A percentile compares a stretch with the other conserved stretches of the same genome.
These are phyloP conservation scores for Anarsia innoxiella DNA, from an alignment of 2,888 invertebrate genomes.

Conservation along the genomic window DNA sequence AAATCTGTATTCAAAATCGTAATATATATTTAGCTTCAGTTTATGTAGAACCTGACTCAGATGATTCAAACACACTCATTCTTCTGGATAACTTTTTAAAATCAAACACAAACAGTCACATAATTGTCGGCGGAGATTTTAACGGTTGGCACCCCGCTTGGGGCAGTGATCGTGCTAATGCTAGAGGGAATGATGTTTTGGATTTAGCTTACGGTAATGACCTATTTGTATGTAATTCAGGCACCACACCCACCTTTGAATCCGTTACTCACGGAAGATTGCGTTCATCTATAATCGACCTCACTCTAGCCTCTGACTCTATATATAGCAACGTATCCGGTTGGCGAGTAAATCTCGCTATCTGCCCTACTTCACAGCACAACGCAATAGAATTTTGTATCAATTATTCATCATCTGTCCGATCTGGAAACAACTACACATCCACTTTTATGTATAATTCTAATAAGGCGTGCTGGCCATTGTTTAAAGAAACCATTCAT, in stretches of 20 bases:
- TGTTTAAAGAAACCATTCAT: not conserved
- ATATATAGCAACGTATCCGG: not conserved
- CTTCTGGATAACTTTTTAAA: slow-evolving; percentile 7
- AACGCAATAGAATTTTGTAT: slow-evolving; percentile 14
- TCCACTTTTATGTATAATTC: not conserved
- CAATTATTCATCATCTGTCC: too few relatives aligned
- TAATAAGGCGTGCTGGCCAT: not conserved
- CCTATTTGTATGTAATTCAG: slow-evolving; percentile 11
- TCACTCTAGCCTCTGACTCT: slow-evolving; percentile 6
- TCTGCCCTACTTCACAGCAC: slow-evolving; percentile 15
- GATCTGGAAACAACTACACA: not conserved
- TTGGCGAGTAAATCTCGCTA: slow-evolving; percentile 13
- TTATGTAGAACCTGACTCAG: slow-evolving; percentile 13
- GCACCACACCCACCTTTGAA: slow-evolving; percentile 17
- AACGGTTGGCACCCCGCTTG: slow-evolving; percentile 19
- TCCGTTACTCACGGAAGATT: slow-evolving; percentile 14
- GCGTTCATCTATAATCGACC: slow-evolving; percentile 12
- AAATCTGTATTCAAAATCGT: not conserved
- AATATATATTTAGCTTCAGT: slow-evolving; percentile 11
- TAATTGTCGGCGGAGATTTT: slow-evolving; percentile 15
- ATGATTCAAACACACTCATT: slow-evolving; percentile 7
- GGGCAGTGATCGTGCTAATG: slow-evolving; percentile 9
- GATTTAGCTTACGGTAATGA: slow-evolving; percentile 9
- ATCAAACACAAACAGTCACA: not conserved
- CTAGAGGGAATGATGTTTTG: slow-evolving; percentile 2